phyloP scores from a whole-genome alignment of 2,113 vertebrate genomes.

The Tauraco erythrolophus region DNA sequence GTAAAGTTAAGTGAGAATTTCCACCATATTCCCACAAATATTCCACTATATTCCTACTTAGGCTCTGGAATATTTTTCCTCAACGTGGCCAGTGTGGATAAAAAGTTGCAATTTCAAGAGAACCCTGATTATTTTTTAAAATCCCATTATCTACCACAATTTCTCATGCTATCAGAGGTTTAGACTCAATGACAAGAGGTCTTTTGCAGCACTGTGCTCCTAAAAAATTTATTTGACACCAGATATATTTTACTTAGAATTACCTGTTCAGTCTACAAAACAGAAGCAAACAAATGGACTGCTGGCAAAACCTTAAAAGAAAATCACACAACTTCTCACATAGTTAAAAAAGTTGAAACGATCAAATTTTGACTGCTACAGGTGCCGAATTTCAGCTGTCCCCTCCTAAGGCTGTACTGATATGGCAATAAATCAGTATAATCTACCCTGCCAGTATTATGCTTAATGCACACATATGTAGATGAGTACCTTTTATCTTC shows the following conservation, averaged over 20 bases:
- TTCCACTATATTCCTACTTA: background rate
- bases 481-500: background rate
- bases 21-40: background rate
- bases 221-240: background rate
- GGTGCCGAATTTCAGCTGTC: background rate
- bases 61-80: background rate
- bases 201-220: background rate
- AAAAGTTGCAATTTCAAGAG: background rate
- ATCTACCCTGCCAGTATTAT: background rate
- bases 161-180: background rate
- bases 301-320: background rate
- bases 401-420: background rate
- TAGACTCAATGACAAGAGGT: background rate
- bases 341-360: background rate
- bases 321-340: background rate
- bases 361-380: background rate
- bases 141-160: background rate
- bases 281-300: background rate
- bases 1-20: background rate
- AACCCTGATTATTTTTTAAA: background rate
- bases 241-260: background rate
- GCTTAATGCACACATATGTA: background rate
- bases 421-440: background rate
- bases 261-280: background rate
- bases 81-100: background rate